Percentiles rank a stretch among this genome's conserved stretches.
Evolutionary conservation across 23 tunicate genomes (phyloP).

Genomic region (Phallusia fumigata): DNA sequence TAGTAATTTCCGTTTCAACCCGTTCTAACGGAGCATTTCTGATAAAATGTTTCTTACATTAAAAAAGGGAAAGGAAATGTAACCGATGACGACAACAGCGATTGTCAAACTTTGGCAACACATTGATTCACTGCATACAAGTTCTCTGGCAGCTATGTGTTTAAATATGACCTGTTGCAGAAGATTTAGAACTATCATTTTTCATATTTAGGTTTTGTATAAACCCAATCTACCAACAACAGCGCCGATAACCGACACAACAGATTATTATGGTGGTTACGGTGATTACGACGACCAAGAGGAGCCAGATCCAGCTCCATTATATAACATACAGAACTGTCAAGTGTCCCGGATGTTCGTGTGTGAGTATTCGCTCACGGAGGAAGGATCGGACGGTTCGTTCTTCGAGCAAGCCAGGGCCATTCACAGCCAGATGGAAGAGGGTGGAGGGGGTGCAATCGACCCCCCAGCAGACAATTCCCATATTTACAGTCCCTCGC

Average conservation of each 20-base stretch:
- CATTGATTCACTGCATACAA: too few species aligned
- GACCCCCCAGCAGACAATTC: not conserved
- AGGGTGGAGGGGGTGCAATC: not conserved
- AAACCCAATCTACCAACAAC: not conserved
- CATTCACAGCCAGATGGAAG: not conserved
- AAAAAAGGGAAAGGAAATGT: too few species aligned
- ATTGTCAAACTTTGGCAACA: too few species aligned
- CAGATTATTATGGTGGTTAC: not conserved
- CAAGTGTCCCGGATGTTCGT: not conserved
- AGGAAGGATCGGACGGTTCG: not conserved
- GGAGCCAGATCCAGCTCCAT: not conserved
- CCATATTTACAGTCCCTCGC: conserved; percentile 1
- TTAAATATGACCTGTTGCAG: too few species aligned
- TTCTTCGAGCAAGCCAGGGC: not conserved
- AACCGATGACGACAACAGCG: too few species aligned
- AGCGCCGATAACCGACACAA: not conserved
- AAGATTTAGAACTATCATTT: too few species aligned
- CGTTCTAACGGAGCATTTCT: too few species aligned
- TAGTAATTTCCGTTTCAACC: too few species aligned
- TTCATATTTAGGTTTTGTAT: not conserved
- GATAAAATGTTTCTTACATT: too few species aligned
- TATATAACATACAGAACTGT: not conserved
- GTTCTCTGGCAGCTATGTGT: too few species aligned
- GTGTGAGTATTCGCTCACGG: not conserved
- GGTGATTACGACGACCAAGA: not conserved